phyloP scores from a whole-genome alignment of 2,888 invertebrate species.

The Drosophila neotestacea region DNA sequence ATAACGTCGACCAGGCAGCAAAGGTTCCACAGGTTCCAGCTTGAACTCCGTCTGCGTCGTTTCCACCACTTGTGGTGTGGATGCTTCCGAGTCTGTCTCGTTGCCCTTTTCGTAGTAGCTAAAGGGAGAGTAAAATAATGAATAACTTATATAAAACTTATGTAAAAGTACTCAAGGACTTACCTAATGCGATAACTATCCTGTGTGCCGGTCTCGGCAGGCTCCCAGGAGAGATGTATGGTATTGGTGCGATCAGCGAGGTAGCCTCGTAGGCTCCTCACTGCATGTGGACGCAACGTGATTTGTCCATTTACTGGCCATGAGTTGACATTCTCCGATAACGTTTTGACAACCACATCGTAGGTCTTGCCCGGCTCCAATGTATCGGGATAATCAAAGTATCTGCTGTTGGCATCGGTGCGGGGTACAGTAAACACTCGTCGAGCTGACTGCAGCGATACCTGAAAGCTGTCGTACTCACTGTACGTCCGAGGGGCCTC shows the following conservation, averaged over 20 bases:
- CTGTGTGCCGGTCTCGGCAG: constrained; percentile 91
- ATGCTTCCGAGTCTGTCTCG: constrained; percentile 90
- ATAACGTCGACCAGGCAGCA: constrained; percentile 95
- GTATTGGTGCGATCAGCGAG: constrained; percentile 89
- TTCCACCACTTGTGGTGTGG: constrained; percentile 84
- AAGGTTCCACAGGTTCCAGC: constrained; percentile 91
- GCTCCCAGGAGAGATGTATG: constrained; percentile 91
- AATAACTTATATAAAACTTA: neutral
- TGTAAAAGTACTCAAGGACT: neutral
- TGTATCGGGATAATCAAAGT: constrained; percentile 91
- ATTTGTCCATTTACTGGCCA: constrained; percentile 96
- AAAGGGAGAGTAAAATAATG: neutral
- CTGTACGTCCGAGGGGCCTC: constrained; percentile 92
- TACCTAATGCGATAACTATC: constrained; percentile 89
- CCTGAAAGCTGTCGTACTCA: constrained; percentile 97
- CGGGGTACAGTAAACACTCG: constrained; percentile 88
- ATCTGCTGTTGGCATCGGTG: constrained; percentile 86
- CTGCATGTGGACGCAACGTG: constrained; percentile 93
- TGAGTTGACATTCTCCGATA: constrained; percentile 96
- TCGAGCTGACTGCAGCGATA: constrained; percentile 89
- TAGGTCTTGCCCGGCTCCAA: constrained; percentile 95
- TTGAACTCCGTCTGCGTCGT: constrained; percentile 88
- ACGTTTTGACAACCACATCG: constrained; percentile 95
- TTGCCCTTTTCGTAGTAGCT: constrained; percentile 93
- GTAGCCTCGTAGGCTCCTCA: constrained; percentile 88